phyloP scores from a whole-genome alignment of 2,888 invertebrate species.

The Diogma glabrata region DNA sequence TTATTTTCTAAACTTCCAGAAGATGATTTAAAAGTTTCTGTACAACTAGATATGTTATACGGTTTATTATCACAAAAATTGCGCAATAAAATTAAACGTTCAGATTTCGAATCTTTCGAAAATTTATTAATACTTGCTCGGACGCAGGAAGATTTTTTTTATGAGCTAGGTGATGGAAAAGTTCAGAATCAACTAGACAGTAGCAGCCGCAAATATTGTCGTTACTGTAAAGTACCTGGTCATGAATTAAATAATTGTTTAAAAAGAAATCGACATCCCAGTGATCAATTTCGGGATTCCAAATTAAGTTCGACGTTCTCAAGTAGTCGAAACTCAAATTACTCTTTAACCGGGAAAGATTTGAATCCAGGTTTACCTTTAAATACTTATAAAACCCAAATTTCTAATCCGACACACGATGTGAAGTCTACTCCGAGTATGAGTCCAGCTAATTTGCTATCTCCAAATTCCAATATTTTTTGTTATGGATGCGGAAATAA shows the following conservation, averaged over 20 bases:
- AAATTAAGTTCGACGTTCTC: not conserved
- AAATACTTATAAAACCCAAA: no score
- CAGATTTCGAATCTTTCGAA: no score
- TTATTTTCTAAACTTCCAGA: no score
- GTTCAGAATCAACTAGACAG: not conserved
- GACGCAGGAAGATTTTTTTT: not conserved
- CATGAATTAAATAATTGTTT: not conserved
- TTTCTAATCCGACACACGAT: not conserved
- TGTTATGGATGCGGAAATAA: no score
- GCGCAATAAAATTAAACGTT: no score
- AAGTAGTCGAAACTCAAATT: not conserved
- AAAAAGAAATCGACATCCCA: not conserved
- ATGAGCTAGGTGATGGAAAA: not conserved
- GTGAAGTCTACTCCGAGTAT: not conserved
- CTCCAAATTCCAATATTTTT: no score
- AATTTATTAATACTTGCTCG: not conserved
- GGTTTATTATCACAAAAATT: no score
- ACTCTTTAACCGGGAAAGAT: not conserved
- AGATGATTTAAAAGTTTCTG: not conserved
- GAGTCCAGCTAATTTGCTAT: not conserved
- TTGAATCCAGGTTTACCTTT: no score
- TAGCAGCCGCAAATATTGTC: not conserved
- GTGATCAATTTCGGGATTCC: not conserved
- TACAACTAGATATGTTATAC: not conserved
- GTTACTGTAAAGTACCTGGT: no score